These are phyloP conservation scores for Cygnus atratus DNA, from an alignment of 2,113 vertebrate genomes.

Conservation along the genomic window DNA sequence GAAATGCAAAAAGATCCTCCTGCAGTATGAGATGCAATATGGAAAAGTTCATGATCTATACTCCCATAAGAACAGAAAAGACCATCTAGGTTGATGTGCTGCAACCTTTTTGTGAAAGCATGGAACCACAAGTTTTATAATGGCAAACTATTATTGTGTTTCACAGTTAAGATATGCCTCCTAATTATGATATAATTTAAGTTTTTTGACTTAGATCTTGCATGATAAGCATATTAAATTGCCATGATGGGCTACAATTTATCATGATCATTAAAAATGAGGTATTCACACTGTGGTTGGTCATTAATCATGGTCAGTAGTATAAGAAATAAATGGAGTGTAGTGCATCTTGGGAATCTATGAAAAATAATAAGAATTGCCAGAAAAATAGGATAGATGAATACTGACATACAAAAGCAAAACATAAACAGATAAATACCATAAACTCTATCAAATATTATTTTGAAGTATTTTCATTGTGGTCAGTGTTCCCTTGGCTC, in stretches of 20 bases:
- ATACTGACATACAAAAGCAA: background rate
- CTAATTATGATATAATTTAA: conserved; percentile 53
- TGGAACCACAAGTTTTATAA: background rate
- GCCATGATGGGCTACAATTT: conserved; percentile 44
- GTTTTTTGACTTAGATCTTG: conserved; percentile 48
- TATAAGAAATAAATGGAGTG: conserved; percentile 53
- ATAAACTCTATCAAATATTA: background rate
- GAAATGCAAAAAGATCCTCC: background rate
- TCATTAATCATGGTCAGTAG: conserved; percentile 68
- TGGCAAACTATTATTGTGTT: background rate
- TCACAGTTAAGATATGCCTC: conserved; percentile 7
- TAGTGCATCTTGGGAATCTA: conserved; percentile 32
- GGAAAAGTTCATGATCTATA: background rate
- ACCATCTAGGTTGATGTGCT: background rate
- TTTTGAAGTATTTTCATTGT: background rate
- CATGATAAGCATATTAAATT: conserved; percentile 63
- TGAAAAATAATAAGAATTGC: conserved; percentile 50
- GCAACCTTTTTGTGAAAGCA: background rate
- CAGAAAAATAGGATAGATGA: conserved; percentile 38
- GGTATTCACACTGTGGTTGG: conserved; percentile 22
- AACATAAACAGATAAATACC: conserved; percentile 2
- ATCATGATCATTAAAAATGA: conserved; percentile 62
- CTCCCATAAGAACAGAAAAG: background rate
- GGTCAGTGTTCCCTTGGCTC: background rate
- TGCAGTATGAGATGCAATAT: background rate